Evolutionary conservation across 2,797 vertebrate species (phyloP).

Genomic region (Gymnothorax reevesii): DNA sequence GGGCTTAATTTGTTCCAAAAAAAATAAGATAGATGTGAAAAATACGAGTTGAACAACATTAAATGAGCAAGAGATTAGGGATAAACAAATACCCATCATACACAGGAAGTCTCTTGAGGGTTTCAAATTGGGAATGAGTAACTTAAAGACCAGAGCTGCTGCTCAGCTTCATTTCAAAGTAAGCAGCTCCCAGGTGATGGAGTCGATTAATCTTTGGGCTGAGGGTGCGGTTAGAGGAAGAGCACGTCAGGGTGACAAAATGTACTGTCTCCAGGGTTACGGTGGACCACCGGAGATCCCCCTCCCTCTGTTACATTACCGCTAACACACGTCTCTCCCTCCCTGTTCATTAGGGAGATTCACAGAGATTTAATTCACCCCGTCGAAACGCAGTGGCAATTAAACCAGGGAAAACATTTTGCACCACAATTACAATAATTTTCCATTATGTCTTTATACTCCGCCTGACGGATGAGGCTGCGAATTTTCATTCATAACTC

Average conservation of each 20-base stretch:
- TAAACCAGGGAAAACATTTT: slow-evolving; percentile 38
- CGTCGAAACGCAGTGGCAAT: slow-evolving; percentile 38
- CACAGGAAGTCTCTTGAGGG: too few species aligned
- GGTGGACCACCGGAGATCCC: neutral
- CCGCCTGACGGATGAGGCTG: slow-evolving; percentile 37
- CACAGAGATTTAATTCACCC: slow-evolving; percentile 37
- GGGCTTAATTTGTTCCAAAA: too few species aligned
- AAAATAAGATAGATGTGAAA: too few species aligned
- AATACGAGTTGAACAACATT: neutral
- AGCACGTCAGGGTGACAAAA: neutral
- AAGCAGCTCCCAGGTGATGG: neutral
- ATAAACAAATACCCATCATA: neutral
- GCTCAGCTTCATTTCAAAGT: neutral
- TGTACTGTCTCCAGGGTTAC: neutral
- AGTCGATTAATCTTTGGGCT: neutral
- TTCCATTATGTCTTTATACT: slow-evolving; percentile 33
- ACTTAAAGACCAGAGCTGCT: neutral
- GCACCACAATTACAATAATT: slow-evolving; percentile 39
- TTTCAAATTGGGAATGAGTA: neutral
- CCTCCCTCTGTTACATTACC: neutral
- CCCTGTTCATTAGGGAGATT: slow-evolving; percentile 40
- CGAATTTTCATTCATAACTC: slow-evolving; percentile 22
- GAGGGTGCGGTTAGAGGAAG: neutral
- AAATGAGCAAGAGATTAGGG: neutral
- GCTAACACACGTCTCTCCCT: slow-evolving; percentile 12